A percentile compares a stretch with the other conserved stretches of the same genome.
Conservation (phyloP, 2,888 invertebrate species). For the Rhamphomyia laevipes region DNA sequence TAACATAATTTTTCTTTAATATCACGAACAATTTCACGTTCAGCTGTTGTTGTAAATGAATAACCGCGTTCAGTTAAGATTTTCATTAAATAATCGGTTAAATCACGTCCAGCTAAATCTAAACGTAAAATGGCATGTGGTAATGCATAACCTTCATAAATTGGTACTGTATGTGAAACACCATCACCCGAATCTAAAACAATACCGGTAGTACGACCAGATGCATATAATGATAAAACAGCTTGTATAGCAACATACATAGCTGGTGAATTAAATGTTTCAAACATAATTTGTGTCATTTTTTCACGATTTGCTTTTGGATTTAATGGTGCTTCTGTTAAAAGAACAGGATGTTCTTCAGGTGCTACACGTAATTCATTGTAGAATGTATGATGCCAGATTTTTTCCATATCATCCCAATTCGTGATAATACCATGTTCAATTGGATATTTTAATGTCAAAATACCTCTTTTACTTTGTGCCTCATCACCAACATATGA, state of each 20-base stretch:
- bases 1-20: conserved; percentile 93
- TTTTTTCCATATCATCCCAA: conserved; percentile 99
- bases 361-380: conserved; percentile 26
- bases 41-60: conserved; percentile 84
- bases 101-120: conserved; percentile 84
- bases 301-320: conserved; percentile 93
- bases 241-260: not conserved
- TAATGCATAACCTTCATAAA: not conserved
- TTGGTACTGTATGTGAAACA: not conserved
- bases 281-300: conserved; percentile 39
- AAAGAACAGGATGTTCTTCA: conserved; percentile 85
- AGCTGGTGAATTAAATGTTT: not conserved
- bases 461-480: conserved; percentile 73
- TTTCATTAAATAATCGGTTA: conserved; percentile 91
- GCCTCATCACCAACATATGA: conserved; percentile 80
- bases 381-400: conserved; percentile 97
- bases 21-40: conserved; percentile 88
- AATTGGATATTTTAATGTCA: conserved; percentile 84
- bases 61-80: conserved; percentile 84
- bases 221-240: conserved; percentile 65
- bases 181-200: not conserved
- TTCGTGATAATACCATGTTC: conserved; percentile 95
- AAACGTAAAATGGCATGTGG: conserved; percentile 72
- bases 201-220: conserved; percentile 88
- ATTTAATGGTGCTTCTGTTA: conserved; percentile 88